Base-by-base conservation (phyloP, 2,113 vertebrate genomes). In the Vombatus ursinus region DNA sequence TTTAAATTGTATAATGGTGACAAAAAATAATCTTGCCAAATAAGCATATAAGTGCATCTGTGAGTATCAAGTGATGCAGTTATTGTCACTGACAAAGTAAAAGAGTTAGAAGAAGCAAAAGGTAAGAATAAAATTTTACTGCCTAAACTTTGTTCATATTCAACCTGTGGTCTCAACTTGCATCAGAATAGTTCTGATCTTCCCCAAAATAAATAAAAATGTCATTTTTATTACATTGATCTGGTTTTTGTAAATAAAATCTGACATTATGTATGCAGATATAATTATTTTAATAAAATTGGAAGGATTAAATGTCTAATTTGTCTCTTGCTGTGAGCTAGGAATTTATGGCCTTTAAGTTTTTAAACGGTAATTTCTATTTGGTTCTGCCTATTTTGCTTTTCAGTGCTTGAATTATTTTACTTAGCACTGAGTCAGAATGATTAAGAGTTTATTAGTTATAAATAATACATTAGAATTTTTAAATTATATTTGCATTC, bases 251-350 rank as follows among this genome's bases (percentile, higher is more conserved):
- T 98, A 98, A 98, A 97, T 98, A 98, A 96, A 97, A 95, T 93
- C 11, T 96, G 92, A 96, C 52, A 92, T 96, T 97, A 96, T 98
- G n/a, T 98, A 95, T 97, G 89, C 96, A 97, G 97, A 98, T 93
- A 92, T 90, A 96, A 97, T 97, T 97, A 98, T 97, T 97, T 98
- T 98, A 98, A 97, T 98, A 98, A 96, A 91, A 96, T 95, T 94
- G 97, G 93, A 98, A 98, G 96, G 92, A 95, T 94, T 3, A 96
- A 57, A 8, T 97, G 93, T 97, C 96, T 97, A 94, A 97, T 96
- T 89, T 95, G 28, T 94, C 95, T 94, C 92, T 14, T 93, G 49
- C 57, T 96, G 1, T 95, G 95, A 91, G 93, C 16, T 96, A 44
- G n/a, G 19, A 84, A 84, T 44, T 84, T 84, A 84, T 84, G 19